These are phyloP conservation scores for Ianthella basta DNA, from an alignment of 37 sponge, comb jelly and placozoan genomes.

Conservation along the genomic window DNA sequence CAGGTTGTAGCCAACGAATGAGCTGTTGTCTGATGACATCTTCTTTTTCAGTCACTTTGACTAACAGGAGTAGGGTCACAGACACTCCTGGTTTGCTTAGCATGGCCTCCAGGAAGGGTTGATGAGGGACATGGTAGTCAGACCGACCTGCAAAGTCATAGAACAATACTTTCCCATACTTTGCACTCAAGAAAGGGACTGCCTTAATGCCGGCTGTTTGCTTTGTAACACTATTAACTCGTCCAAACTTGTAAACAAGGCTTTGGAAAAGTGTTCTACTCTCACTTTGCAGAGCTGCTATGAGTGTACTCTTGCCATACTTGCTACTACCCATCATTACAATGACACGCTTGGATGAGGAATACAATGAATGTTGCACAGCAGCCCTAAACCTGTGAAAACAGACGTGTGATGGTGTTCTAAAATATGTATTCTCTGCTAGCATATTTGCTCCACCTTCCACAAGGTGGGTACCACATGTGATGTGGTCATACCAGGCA, in stretches of 20 bases:
- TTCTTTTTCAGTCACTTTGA: neutral
- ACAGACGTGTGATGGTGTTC: neutral
- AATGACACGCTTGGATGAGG: neutral
- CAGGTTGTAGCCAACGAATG: too few species aligned
- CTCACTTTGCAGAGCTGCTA: conserved; percentile 2
- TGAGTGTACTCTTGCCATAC: too few species aligned
- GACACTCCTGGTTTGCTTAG: neutral
- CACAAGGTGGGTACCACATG: neutral
- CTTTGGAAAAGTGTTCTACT: neutral
- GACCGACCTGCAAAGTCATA: conserved; percentile 44
- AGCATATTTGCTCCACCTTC: neutral
- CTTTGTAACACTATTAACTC: neutral
- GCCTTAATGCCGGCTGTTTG: conserved; percentile 31
- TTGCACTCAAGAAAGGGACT: neutral
- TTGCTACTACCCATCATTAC: too few species aligned
- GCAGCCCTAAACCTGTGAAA: neutral
- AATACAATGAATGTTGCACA: too few species aligned
- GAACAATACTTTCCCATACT: conserved; percentile 14
- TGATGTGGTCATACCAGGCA: neutral
- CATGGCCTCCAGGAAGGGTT: conserved; percentile 5
- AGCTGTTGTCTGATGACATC: too few species aligned
- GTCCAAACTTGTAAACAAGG: neutral
- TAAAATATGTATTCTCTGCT: neutral
- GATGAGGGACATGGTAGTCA: conserved; percentile 39
- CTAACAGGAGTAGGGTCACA: neutral